A percentile compares a stretch with the other conserved stretches of the same genome.
Conservation (phyloP, 2,888 invertebrate genomes). For the Charanyca ferruginea region DNA sequence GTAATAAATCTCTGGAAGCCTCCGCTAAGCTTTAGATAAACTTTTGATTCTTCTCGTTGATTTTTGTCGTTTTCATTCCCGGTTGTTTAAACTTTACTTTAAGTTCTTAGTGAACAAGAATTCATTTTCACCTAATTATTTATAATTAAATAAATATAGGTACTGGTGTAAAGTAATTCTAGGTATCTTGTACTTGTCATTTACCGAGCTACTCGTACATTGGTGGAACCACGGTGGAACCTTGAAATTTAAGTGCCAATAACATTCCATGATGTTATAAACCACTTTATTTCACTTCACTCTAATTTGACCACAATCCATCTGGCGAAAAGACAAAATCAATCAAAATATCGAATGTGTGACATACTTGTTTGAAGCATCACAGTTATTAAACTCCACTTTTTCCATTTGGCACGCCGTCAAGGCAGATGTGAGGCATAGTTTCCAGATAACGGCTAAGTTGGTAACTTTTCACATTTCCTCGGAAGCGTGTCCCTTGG, state of each 20-base stretch:
- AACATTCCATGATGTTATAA: constrained; percentile 32
- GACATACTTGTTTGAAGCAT: constrained; percentile 44
- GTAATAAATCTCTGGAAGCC: constrained; percentile 61
- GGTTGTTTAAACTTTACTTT: constrained; percentile 13
- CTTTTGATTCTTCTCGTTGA: constrained; percentile 50
- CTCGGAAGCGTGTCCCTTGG: constrained; percentile 71
- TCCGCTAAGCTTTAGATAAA: constrained; percentile 47
- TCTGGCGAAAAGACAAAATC: constrained; percentile 40
- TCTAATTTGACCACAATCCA: constrained; percentile 4
- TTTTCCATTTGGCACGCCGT: constrained; percentile 83
- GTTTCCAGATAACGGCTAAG: constrained; percentile 84
- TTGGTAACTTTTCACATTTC: constrained; percentile 89
- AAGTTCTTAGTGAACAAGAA: not conserved
- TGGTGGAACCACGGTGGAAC: constrained; percentile 30
- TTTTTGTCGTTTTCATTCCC: constrained; percentile 42
- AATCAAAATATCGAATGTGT: constrained; percentile 57
- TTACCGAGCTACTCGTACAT: constrained; percentile 20
- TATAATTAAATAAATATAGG: not conserved
- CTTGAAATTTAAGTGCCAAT: constrained; percentile 40
- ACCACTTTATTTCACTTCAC: constrained; percentile 20
- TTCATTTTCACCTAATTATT: not conserved
- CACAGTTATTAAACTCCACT: constrained; percentile 78
- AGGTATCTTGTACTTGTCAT: constrained; percentile 32
- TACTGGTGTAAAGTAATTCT: not conserved
- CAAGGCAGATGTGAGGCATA: constrained; percentile 84